Evolutionary conservation across 2,113 vertebrate genomes (phyloP).

Genomic region (Calcarius ornatus): DNA sequence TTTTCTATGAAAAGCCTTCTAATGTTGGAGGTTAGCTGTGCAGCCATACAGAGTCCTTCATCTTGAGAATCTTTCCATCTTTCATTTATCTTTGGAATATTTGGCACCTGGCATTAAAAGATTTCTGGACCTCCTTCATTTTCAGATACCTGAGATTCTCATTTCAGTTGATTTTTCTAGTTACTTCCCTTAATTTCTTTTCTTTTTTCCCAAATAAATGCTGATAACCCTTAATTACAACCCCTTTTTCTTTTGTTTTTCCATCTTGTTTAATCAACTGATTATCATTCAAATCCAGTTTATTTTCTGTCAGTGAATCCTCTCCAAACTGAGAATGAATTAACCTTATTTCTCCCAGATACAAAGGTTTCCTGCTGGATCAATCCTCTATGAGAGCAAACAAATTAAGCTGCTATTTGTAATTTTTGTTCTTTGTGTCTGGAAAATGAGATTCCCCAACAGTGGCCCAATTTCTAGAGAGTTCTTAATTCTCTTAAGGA

Average conservation of each 20-base stretch:
- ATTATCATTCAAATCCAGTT: constrained; percentile 29
- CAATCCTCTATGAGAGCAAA: background rate
- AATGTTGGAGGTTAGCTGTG: background rate
- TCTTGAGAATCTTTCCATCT: background rate
- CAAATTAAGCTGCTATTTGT: background rate
- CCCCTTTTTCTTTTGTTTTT: background rate
- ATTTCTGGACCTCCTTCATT: background rate
- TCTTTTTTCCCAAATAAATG: background rate
- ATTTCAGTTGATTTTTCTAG: background rate
- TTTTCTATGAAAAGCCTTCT: background rate
- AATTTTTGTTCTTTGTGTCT: background rate
- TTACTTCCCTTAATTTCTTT: background rate
- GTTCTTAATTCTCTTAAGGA: background rate
- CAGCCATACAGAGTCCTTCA: background rate
- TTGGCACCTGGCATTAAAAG: background rate
- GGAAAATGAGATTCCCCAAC: background rate
- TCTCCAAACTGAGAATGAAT: background rate
- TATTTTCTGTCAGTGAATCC: background rate
- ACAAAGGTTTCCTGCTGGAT: background rate
- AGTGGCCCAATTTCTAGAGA: background rate
- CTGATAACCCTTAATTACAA: background rate
- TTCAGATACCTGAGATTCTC: background rate
- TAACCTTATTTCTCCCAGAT: constrained; percentile 18
- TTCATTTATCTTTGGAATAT: background rate
- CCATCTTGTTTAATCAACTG: constrained; percentile 24